Conservation (phyloP, 2,797 vertebrate genomes). For the Somateria mollissima region DNA sequence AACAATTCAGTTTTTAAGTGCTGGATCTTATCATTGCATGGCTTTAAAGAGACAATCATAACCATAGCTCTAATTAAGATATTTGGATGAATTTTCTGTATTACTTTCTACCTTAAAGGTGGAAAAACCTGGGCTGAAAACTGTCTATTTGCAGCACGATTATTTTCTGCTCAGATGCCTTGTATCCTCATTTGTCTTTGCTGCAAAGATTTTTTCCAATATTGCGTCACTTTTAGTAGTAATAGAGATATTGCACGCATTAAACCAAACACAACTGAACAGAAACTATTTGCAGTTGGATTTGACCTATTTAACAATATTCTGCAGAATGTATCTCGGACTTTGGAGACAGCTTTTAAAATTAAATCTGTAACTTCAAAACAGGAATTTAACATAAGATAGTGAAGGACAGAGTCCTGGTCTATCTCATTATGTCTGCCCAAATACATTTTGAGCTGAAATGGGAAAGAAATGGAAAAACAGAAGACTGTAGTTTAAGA, state of each 20-base stretch:
- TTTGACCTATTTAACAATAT: neutral
- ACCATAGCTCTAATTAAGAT: neutral
- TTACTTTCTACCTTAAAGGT: neutral
- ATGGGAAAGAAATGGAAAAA: neutral
- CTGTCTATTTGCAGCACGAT: neutral
- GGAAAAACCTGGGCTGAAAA: neutral
- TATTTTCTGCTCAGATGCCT: neutral
- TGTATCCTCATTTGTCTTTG: neutral
- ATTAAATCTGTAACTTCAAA: neutral
- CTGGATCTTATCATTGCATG: constrained; percentile 1
- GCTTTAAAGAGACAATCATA: neutral
- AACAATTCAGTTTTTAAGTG: neutral
- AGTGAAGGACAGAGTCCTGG: neutral
- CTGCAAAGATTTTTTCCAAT: neutral
- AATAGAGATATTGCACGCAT: neutral
- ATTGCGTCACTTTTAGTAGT: neutral
- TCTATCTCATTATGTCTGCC: neutral
- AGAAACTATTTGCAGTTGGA: neutral
- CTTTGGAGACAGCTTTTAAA: neutral
- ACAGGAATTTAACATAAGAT: neutral
- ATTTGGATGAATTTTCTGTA: neutral
- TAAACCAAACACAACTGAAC: neutral
- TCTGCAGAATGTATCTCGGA: neutral
- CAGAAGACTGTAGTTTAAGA: neutral
- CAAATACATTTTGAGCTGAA: neutral